These are phyloP conservation scores for Odiellus spinosus DNA, from an alignment of 2,888 invertebrate genomes.

Conservation along the genomic window DNA sequence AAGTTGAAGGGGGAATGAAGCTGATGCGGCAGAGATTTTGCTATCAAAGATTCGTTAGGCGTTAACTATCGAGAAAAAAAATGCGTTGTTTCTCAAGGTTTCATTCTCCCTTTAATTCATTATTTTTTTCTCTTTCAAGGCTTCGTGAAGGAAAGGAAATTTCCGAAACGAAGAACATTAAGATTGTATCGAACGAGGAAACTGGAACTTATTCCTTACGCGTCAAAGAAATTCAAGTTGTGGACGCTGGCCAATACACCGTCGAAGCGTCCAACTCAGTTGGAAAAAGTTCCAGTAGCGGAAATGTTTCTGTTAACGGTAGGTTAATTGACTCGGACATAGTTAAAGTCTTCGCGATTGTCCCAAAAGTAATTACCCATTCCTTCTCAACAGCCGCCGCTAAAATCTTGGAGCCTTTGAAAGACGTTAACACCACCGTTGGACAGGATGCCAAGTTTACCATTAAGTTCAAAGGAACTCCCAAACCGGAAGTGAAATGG, in stretches of 20 bases:
- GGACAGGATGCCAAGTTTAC: constrained; percentile 48
- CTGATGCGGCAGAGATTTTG: too few relatives aligned
- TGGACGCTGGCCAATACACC: constrained; percentile 21
- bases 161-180: constrained; percentile 8
- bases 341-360: too few relatives aligned
- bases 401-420: constrained; percentile 26
- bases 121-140: constrained; percentile 6
- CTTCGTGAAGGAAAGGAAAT: constrained; percentile 21
- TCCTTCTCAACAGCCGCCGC: constrained; percentile 20
- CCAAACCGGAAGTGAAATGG: constrained; percentile 33
- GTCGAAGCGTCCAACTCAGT: constrained; percentile 39
- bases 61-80: constrained; percentile 24
- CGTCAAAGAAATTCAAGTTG: constrained; percentile 6
- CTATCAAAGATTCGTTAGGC: too few relatives aligned
- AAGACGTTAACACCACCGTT: constrained; percentile 38
- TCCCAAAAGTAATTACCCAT: neutral
- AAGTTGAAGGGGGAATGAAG: too few relatives aligned
- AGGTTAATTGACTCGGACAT: constrained; percentile 9
- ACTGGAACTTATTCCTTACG: constrained; percentile 6
- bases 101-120: neutral
- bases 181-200: constrained; percentile 7
- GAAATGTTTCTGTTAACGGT: constrained; percentile 59
- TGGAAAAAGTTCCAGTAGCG: constrained; percentile 47
- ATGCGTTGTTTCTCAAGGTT: constrained; percentile 27
- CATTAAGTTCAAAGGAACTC: constrained; percentile 30